Base-by-base conservation (phyloP, 2,888 invertebrate species). In the Cheilosia scutellata region DNA sequence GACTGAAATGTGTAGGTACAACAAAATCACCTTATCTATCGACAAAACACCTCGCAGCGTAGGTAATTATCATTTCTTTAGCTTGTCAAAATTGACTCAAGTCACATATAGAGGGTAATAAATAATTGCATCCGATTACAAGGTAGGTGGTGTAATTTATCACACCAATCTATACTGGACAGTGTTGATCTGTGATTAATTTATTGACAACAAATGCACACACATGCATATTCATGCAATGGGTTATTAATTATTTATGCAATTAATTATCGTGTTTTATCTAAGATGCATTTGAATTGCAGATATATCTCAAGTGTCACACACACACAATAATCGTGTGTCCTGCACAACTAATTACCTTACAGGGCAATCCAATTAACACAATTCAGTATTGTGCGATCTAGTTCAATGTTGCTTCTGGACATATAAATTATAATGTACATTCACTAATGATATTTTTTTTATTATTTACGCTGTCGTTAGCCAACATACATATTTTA, bases 201-300 rank as follows among this genome's bases (percentile, higher is more conserved):
- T 86, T 86, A 86, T 82, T 72, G 86, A 82, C 86, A 82, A 72
- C 49, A 76, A 86, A 76, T 86, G 62, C 76, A 77, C 60, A 84
- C 60, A 62, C 42, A 82, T 86, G 82, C 77, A 82, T 86, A 86
- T 82, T 86, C 72, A 82, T 71, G 42, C 29, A 25, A 4, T 27
- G 53, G 57, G 27, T 77, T 77, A 82, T 77, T 86, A 68, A 86
- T 82, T 82, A 86, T 80, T 71, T 60, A 86, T 80, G 80, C 76
- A 76, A 80, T 86, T 83, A 79, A 77, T 82, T 77, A 77, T 60
- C 20, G 49, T 72, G 71, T 71, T 82, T 80, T 80, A 84, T 75
- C 80, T 84, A 71, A 77, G 86, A 82, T 82, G 66, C 55, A 77
- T 80, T 80, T 76, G 58, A 66, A 77, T 76, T 72, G 74, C 71